A percentile compares a stretch with the other conserved stretches of the same genome.
phyloP scores from a whole-genome alignment of 2,888 invertebrate species.

The Luffia ferchaultella region DNA sequence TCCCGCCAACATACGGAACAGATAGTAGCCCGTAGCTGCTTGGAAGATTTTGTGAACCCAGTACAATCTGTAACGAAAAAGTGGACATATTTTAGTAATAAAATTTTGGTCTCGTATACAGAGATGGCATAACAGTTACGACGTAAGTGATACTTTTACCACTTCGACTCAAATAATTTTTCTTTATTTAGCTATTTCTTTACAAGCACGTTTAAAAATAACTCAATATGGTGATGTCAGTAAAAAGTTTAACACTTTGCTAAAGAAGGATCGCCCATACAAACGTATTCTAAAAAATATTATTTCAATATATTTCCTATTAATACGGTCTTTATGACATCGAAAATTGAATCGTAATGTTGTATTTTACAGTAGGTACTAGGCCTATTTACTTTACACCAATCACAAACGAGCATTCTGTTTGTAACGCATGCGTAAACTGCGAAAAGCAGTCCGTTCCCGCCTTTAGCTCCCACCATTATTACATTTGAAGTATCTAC shows the following conservation, averaged over 20 bases:
- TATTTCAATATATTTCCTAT: too few species aligned
- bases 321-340: too few species aligned
- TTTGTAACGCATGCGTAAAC: too few species aligned
- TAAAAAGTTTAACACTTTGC: background rate
- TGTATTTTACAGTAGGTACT: too few species aligned
- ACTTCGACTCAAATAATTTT: background rate
- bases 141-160: background rate
- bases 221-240: background rate
- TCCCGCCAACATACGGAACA: slow-evolving; percentile 53
- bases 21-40: slow-evolving; percentile 64
- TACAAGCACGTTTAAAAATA: background rate
- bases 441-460: too few species aligned
- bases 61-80: slow-evolving; percentile 63
- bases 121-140: background rate
- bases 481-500: too few species aligned
- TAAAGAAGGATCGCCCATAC: too few species aligned
- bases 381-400: too few species aligned
- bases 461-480: too few species aligned
- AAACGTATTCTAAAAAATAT: too few species aligned
- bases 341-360: too few species aligned
- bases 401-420: too few species aligned
- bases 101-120: background rate
- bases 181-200: background rate
- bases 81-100: background rate
- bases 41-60: slow-evolving; percentile 73